Evolutionary conservation across 2,888 invertebrate genomes (phyloP).

Genomic region (Rotaria magnacalcarata): DNA sequence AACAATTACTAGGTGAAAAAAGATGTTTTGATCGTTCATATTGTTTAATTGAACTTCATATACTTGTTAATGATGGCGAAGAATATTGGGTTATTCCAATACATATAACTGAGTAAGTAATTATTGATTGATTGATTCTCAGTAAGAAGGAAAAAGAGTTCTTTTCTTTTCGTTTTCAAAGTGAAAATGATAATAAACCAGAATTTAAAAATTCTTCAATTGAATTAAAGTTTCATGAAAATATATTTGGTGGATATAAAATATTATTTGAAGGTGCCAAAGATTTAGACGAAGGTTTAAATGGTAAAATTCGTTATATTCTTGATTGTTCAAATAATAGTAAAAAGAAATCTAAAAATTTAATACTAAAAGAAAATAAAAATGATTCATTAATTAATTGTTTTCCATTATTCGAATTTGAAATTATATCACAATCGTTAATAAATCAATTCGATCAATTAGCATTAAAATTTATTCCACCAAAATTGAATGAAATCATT

Average conservation of each 20-base stretch:
- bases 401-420: background rate
- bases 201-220: background rate
- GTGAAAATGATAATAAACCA: constrained; percentile 42
- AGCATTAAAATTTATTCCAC: background rate
- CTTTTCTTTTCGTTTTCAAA: background rate
- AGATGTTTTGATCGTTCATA: background rate
- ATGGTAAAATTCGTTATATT: background rate
- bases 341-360: no score
- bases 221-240: constrained; percentile 37
- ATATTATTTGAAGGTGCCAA: constrained; percentile 38
- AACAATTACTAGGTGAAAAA: background rate
- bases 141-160: no score
- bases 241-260: constrained; percentile 19
- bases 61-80: constrained; percentile 6
- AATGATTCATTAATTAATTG: background rate
- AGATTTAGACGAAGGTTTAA: constrained; percentile 38
- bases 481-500: background rate
- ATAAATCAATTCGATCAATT: background rate
- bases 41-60: constrained; percentile 20
- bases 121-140: no score
- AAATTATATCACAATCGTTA: background rate
- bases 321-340: background rate
- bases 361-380: no score
- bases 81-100: background rate
- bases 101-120: background rate